These are phyloP conservation scores for Numenius phaeopus DNA, from an alignment of 2,797 vertebrate species.

Conservation along the genomic window DNA sequence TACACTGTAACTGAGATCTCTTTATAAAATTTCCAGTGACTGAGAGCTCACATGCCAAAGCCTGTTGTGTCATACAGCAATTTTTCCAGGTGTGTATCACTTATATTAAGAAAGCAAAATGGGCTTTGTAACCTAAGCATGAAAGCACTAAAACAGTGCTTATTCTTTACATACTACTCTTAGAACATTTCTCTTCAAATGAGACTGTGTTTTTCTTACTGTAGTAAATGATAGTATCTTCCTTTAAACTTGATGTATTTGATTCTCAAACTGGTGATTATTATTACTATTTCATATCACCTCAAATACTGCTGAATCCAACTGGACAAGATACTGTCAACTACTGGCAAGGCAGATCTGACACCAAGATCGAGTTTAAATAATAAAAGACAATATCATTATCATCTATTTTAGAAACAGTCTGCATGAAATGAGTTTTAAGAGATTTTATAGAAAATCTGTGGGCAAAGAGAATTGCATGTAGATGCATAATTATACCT, in stretches of 20 bases:
- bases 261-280: neutral
- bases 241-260: neutral
- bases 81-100: neutral
- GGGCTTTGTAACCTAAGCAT: neutral
- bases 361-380: accelerated
- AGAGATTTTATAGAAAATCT: neutral
- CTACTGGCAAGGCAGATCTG: neutral
- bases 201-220: neutral
- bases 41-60: neutral
- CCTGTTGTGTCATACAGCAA: neutral
- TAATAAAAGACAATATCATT: neutral
- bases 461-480: neutral
- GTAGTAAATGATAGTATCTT: neutral
- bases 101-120: neutral
- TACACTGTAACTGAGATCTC: neutral
- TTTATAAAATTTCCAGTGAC: neutral
- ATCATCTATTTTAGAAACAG: neutral
- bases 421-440: neutral
- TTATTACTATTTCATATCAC: neutral
- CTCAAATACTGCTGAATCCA: neutral
- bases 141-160: neutral
- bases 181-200: neutral
- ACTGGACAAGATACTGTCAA: neutral
- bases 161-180: neutral
- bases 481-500: neutral